Evolutionary conservation across 1,140 invertebrate species (phyloP), one percentile per base, ranked within the genome.

Genomic region (Schlechtendalia chinensis): DNA sequence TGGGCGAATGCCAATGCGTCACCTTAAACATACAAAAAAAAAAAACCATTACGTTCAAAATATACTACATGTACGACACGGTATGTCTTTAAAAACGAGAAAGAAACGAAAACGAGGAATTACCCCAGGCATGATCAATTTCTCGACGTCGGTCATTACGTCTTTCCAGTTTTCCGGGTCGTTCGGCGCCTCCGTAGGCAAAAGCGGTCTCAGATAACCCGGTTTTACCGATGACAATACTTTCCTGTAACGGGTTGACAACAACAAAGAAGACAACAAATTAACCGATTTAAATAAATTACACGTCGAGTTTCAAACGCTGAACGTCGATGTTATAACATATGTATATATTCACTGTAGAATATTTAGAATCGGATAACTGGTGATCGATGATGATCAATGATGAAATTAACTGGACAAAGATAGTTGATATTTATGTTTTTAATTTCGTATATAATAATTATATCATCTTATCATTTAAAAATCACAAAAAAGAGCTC

Each of bases 1-100:
- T 91, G 6, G 97, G 97, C 82, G 94, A 96, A 84, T 98, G 96
- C 97, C 97, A 99, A 84, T 98, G 96, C 5, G 97, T 98, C 19
- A 97, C 89, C 89, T n/a, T 90, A 83, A n/a, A 86, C 84, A 71
- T 81, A 74, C 27, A 58, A 24, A n/a, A 6, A 2, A 81, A 12
- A 67, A 24, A 4, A 45, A 61, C n/a, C 45, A 32, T 29, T 29
- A 45, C 32, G 14, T 63, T 63, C 4, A 32, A n/a, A n/a, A n/a
- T n/a, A n/a, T n/a, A n/a, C n/a, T n/a, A n/a, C n/a, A n/a, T n/a
- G n/a, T n/a, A n/a, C n/a, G n/a, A n/a, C n/a, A n/a, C n/a, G n/a
- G n/a, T n/a, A n/a, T n/a, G n/a, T n/a, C n/a, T n/a, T n/a, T n/a
- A n/a, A n/a, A n/a, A n/a, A n/a, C n/a, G n/a, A n/a, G n/a, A n/a